Base-by-base conservation (phyloP, 2,888 invertebrate species). In the Xestia xanthographa region DNA sequence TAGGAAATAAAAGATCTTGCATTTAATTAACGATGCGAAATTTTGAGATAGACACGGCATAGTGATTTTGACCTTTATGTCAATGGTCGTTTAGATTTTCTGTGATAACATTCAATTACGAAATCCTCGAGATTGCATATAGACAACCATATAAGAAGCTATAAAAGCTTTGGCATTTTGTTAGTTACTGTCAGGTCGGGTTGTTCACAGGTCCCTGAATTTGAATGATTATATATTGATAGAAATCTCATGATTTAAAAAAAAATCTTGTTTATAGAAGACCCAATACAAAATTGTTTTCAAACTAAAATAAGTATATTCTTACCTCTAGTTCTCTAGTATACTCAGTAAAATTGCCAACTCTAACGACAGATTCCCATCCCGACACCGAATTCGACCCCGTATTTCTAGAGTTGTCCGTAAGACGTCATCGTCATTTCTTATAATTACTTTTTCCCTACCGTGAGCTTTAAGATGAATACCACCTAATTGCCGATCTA, bases 401-500 rank as follows among this genome's bases (percentile, higher is more conserved):
- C 70, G 80, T 90, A 92, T 92, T 92, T 90, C 91, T 89, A 83
- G 89, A 89, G 89, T 89, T 90, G 89, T 92, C 91, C 89, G 87
- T 89, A 88, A 92, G 92, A 91, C 92, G 92, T 93, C 94, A 93
- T 90, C 91, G 91, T 93, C 93, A 93, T 94, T 93, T 92, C 94
- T 93, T 94, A 92, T 94, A 94, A 95, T 95, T 94, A 92, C 92
- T 93, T 94, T 93, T 93, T 90, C 91, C 80, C 89, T 90, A 89
- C 89, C 88, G 82, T 88, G 86, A 89, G 89, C 87, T 91, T 86
- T 87, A 91, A 92, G 94, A 94, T 94, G 93, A 94, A 94, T 94
- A 91, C 91, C 87, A 87, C 91, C 92, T 95, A 94, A 95, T 95
- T 95, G 91, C 92, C 93, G 92, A 94, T 93, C 93, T 93, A 94